A percentile compares a stretch with the other conserved stretches of the same genome.
Conservation (phyloP, 2,113 vertebrate species). For the Notiomystis cincta region DNA sequence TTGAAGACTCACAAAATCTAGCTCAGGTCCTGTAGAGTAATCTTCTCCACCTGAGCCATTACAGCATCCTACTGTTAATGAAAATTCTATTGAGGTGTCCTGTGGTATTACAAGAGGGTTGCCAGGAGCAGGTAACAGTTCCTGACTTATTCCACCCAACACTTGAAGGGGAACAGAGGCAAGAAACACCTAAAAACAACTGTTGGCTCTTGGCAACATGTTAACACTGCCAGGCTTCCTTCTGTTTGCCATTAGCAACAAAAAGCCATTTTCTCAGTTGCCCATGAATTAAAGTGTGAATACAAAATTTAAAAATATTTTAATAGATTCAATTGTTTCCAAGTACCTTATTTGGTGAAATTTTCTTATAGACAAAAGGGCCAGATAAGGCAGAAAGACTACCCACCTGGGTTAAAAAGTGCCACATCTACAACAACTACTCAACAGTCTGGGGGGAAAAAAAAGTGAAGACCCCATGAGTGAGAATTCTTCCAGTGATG, state of each 20-base stretch:
- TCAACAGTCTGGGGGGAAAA: background rate
- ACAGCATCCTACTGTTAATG: background rate
- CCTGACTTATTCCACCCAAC: background rate
- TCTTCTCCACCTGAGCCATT: background rate
- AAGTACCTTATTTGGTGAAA: background rate
- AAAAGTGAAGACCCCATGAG: background rate
- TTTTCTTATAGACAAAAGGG: background rate
- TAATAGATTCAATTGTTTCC: background rate
- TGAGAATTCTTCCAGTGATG: background rate
- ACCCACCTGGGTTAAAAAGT: background rate
- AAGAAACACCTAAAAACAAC: background rate
- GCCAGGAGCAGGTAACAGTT: background rate
- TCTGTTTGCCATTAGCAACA: background rate
- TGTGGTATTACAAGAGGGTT: background rate
- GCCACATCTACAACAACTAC: background rate
- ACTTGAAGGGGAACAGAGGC: background rate
- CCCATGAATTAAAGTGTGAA: background rate
- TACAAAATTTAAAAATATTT: background rate
- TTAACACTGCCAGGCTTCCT: background rate
- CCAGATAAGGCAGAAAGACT: background rate
- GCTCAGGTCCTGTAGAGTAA: background rate
- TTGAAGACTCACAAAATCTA: background rate
- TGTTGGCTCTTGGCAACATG: background rate
- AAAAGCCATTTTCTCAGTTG: background rate
- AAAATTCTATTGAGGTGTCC: background rate